Evolutionary conservation across 2,888 invertebrate genomes (phyloP).

Genomic region (Dryadula phaetusa): DNA sequence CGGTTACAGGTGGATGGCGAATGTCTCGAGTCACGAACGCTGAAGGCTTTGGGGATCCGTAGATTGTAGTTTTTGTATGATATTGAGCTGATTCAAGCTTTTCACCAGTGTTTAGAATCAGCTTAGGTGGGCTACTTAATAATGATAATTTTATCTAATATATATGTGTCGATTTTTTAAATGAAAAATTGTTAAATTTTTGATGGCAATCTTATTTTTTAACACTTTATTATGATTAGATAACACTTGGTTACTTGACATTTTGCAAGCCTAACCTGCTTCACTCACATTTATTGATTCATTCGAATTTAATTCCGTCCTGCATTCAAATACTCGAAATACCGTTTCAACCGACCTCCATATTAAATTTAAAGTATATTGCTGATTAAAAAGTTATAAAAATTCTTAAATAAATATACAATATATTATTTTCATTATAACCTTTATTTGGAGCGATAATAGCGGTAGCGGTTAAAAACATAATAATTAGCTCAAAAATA

Average conservation of each 20-base stretch:
- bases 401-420: conserved; percentile 30
- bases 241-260: neutral
- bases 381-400: conserved; percentile 36
- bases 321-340: conserved; percentile 17
- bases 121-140: too few species aligned
- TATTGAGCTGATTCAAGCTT: neutral
- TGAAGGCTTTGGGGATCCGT: conserved; percentile 31
- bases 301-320: conserved; percentile 12
- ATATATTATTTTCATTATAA: conserved; percentile 36
- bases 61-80: neutral
- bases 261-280: neutral
- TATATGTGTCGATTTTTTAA: too few species aligned
- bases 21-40: conserved; percentile 49
- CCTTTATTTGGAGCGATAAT: conserved; percentile 41
- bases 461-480: conserved; percentile 44
- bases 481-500: conserved; percentile 44
- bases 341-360: conserved; percentile 11
- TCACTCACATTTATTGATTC: neutral
- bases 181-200: neutral
- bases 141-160: too few species aligned
- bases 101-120: neutral
- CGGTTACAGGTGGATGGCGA: conserved; percentile 69
- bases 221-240: neutral
- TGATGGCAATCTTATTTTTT: neutral
- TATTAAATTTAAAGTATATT: conserved; percentile 26